Evolutionary conservation across 2,113 vertebrate genomes (phyloP).

Genomic region (Prinia subflava): DNA sequence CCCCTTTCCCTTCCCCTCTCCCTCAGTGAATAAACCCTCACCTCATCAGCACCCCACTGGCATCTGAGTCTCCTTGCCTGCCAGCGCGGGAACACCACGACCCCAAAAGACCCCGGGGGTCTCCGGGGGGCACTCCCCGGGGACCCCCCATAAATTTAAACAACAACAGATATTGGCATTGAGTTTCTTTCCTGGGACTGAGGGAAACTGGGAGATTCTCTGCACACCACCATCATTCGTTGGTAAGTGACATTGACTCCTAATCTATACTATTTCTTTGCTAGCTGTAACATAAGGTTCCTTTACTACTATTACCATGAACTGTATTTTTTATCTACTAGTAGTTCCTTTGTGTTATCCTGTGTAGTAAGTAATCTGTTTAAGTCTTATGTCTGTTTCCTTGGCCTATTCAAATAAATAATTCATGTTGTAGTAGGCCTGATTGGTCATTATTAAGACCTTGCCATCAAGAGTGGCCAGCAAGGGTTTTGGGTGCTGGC

Average conservation of each 20-base stretch:
- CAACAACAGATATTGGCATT: not conserved
- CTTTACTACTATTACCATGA: not conserved
- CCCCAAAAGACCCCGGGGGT: too few relatives aligned
- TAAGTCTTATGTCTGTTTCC: not conserved
- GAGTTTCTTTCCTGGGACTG: not conserved
- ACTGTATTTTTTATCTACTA: not conserved
- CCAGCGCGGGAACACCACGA: too few relatives aligned
- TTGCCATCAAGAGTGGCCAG: too few relatives aligned
- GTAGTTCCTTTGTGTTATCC: not conserved
- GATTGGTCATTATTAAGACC: not conserved
- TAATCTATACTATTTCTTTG: not conserved
- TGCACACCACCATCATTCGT: not conserved
- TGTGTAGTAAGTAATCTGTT: not conserved
- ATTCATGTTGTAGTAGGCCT: not conserved
- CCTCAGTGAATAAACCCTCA: too few relatives aligned
- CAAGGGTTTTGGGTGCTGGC: not conserved
- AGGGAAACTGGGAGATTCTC: not conserved
- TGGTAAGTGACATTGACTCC: too few relatives aligned
- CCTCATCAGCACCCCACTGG: too few relatives aligned
- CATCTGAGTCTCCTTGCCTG: too few relatives aligned
- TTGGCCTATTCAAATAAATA: not conserved
- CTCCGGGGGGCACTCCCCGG: too few relatives aligned
- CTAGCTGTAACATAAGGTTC: not conserved
- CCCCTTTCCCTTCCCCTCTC: too few relatives aligned
- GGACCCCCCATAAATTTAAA: too few relatives aligned